Percentiles rank a stretch among this genome's conserved stretches.
Evolutionary conservation across 2,797 vertebrate genomes (phyloP).

Genomic region (Lagocephalus sceleratus): DNA sequence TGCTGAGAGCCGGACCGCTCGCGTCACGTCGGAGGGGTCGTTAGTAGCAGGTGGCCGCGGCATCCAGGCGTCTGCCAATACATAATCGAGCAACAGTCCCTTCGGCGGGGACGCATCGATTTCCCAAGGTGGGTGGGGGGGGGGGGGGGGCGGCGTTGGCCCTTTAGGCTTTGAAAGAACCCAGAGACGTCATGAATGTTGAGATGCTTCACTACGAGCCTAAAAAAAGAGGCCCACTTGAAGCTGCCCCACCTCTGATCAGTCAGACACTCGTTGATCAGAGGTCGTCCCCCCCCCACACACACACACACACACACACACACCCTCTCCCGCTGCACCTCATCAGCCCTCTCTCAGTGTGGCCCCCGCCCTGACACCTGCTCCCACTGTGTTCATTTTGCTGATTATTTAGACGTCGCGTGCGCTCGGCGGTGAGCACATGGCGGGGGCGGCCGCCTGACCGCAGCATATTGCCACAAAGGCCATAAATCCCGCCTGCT

Average conservation of each 20-base stretch:
- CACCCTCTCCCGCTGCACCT: slow-evolving; percentile 32
- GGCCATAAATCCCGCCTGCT: not conserved
- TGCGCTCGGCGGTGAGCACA: slow-evolving; percentile 26
- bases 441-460: slow-evolving; percentile 16
- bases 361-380: slow-evolving; percentile 62
- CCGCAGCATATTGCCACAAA: not conserved
- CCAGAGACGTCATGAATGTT: slow-evolving; percentile 9
- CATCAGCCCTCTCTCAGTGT: slow-evolving; percentile 28
- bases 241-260: slow-evolving; percentile 24
- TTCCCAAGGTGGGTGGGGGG: slow-evolving; percentile 55
- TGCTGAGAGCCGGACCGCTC: slow-evolving; percentile 24
- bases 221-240: slow-evolving; percentile 28
- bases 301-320: too few species aligned
- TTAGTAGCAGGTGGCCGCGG: slow-evolving; percentile 71
- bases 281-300: slow-evolving; percentile 19
- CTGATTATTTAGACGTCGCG: slow-evolving; percentile 58
- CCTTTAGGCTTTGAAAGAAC: slow-evolving; percentile 32
- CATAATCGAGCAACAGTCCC: slow-evolving; percentile 67
- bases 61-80: slow-evolving; percentile 65
- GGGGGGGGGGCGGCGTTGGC: slow-evolving; percentile 44
- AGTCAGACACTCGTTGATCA: slow-evolving; percentile 53
- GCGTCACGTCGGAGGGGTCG: slow-evolving; percentile 51
- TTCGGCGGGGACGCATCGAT: slow-evolving; percentile 68
- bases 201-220: slow-evolving; percentile 8
- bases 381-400: slow-evolving; percentile 54